Conservation (phyloP, 2,888 invertebrate genomes). For the Gasteruption jaculator region DNA sequence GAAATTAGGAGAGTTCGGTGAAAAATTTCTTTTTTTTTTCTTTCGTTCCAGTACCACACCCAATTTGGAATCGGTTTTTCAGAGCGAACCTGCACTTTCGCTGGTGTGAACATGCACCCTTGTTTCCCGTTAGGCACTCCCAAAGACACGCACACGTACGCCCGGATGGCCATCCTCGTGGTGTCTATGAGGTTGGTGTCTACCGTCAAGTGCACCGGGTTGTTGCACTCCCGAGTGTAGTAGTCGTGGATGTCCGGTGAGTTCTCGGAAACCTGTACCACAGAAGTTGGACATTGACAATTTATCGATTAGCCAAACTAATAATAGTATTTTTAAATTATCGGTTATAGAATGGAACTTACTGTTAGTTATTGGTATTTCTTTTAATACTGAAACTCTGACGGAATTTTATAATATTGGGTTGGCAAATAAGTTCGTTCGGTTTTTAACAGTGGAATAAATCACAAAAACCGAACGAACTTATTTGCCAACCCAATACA, state of each 20-base stretch:
- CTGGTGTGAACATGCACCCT: conserved; percentile 95
- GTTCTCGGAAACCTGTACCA: conserved; percentile 83
- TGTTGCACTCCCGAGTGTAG: conserved; percentile 89
- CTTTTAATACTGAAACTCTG: too few species aligned
- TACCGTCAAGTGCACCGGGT: conserved; percentile 92
- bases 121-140: conserved; percentile 92
- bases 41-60: neutral
- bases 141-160: conserved; percentile 86
- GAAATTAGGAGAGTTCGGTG: neutral
- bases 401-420: too few species aligned
- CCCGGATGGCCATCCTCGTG: conserved; percentile 85
- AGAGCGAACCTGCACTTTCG: conserved; percentile 73
- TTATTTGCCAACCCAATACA: too few species aligned
- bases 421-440: too few species aligned
- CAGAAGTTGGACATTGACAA: too few species aligned
- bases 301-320: too few species aligned
- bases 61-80: too few species aligned
- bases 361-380: too few species aligned
- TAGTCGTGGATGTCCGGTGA: conserved; percentile 97
- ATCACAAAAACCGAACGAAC: too few species aligned
- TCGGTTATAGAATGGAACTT: too few species aligned
- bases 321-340: too few species aligned
- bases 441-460: too few species aligned
- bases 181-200: conserved; percentile 86
- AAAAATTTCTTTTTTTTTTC: neutral